A percentile compares a stretch with the other conserved stretches of the same genome.
Evolutionary conservation across 1,140 invertebrate genomes (phyloP).

Genomic region (Macrotrachela quadricornifera): DNA sequence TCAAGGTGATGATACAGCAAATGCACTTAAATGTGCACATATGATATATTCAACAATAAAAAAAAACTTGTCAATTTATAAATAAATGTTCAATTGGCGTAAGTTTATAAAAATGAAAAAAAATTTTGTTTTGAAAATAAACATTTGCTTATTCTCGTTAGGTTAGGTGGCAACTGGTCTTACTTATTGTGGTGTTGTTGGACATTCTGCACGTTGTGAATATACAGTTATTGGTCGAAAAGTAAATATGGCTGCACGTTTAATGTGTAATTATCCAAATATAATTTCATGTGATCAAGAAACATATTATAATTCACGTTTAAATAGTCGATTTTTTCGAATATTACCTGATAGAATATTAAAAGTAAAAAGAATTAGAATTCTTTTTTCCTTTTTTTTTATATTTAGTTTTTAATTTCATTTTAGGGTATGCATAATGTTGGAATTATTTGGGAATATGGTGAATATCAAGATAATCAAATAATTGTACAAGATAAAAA

Average conservation of each 20-base stretch:
- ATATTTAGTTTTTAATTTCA: too few relatives aligned
- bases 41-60: background rate
- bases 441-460: too few relatives aligned
- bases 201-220: slow-evolving; percentile 46
- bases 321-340: too few relatives aligned
- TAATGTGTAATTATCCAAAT: slow-evolving; percentile 46
- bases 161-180: slow-evolving; percentile 35
- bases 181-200: slow-evolving; percentile 51
- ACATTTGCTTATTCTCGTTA: too few relatives aligned
- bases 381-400: too few relatives aligned
- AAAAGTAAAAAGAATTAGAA: too few relatives aligned
- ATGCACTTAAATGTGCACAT: slow-evolving; percentile 30
- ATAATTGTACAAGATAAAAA: too few relatives aligned
- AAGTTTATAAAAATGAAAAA: too few relatives aligned
- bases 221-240: slow-evolving; percentile 51
- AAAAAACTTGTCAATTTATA: background rate
- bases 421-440: too few relatives aligned
- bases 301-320: slow-evolving; percentile 19
- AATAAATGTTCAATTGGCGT: slow-evolving; percentile 12
- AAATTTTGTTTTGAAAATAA: too few relatives aligned
- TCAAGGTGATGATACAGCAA: slow-evolving; percentile 43
- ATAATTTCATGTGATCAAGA: slow-evolving; percentile 45
- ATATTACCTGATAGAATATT: too few relatives aligned
- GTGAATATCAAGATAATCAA: too few relatives aligned
- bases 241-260: slow-evolving; percentile 50